Percentiles rank a stretch among this genome's conserved stretches.
Conservation (phyloP, 2,888 invertebrate genomes). For the Drosophila merina region DNA sequence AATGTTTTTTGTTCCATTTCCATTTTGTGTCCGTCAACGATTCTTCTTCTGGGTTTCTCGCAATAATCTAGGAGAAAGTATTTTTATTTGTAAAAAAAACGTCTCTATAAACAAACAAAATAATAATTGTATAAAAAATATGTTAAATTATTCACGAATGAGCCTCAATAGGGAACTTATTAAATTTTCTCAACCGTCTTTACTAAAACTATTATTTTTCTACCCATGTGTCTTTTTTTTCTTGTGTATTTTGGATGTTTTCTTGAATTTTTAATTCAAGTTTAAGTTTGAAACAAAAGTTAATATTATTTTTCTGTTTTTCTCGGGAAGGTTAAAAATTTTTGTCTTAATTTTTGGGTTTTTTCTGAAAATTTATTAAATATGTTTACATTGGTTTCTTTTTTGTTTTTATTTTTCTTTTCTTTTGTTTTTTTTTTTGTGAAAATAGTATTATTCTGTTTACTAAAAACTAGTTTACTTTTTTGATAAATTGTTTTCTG, state of each 20-base stretch:
- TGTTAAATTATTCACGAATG: slow-evolving; percentile 71
- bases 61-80: slow-evolving; percentile 34
- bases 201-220: slow-evolving; percentile 79
- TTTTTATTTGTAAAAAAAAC: slow-evolving; percentile 7
- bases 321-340: slow-evolving; percentile 80
- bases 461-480: slow-evolving; percentile 73
- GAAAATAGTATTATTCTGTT: slow-evolving; percentile 58
- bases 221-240: slow-evolving; percentile 64
- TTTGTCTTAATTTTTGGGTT: slow-evolving; percentile 35
- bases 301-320: slow-evolving; percentile 12
- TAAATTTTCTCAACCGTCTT: slow-evolving; percentile 82
- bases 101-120: slow-evolving; percentile 27
- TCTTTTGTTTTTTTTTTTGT: slow-evolving; percentile 50
- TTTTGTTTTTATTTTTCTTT: slow-evolving; percentile 33
- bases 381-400: slow-evolving; percentile 49
- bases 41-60: slow-evolving; percentile 5
- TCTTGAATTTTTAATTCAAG: slow-evolving; percentile 41
- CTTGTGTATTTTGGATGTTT: slow-evolving; percentile 25
- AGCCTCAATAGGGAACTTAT: slow-evolving; percentile 84
- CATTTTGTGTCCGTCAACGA: background rate
- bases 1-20: slow-evolving; percentile 7
- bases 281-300: slow-evolving; percentile 17
- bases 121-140: slow-evolving; percentile 28
- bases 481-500: slow-evolving; percentile 47
- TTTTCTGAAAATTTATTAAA: slow-evolving; percentile 31